phyloP scores from a whole-genome alignment of 2,888 invertebrate genomes.

The Diadromus collaris region DNA sequence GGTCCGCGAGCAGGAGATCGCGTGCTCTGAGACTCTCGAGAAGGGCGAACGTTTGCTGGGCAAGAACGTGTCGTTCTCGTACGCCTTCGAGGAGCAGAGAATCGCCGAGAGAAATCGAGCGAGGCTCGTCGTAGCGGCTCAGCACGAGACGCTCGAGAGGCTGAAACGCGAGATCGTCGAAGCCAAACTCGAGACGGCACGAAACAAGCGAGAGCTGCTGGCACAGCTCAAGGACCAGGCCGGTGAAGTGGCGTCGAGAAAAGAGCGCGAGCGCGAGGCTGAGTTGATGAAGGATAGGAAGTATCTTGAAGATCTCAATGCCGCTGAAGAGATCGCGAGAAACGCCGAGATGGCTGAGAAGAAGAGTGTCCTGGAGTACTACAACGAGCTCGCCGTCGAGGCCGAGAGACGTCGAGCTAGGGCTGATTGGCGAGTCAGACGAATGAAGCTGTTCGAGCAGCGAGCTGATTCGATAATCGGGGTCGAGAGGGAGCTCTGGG shows the following conservation, averaged over 20 bases:
- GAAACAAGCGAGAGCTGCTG: slow-evolving; percentile 71
- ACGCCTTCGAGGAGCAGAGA: slow-evolving; percentile 73
- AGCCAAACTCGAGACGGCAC: slow-evolving; percentile 62
- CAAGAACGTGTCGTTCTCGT: slow-evolving; percentile 69
- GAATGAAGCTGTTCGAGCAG: slow-evolving; percentile 74
- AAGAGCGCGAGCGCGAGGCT: slow-evolving; percentile 68
- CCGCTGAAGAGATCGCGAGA: slow-evolving; percentile 69
- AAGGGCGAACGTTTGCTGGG: slow-evolving; percentile 79
- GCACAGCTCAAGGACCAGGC: slow-evolving; percentile 73
- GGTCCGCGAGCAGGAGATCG: slow-evolving; percentile 81
- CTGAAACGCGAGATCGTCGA: slow-evolving; percentile 72
- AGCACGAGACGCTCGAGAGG: slow-evolving; percentile 70
- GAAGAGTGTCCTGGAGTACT: slow-evolving; percentile 83
- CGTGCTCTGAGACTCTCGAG: slow-evolving; percentile 81
- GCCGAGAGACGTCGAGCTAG: slow-evolving; percentile 83
- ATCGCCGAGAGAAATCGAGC: slow-evolving; percentile 69
- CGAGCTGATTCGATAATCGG: slow-evolving; percentile 66
- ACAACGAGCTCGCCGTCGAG: slow-evolving; percentile 84
- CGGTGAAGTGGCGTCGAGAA: slow-evolving; percentile 69
- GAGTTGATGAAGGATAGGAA: slow-evolving; percentile 72
- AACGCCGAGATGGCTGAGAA: slow-evolving; percentile 69
- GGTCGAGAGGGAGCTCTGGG: slow-evolving; percentile 41
- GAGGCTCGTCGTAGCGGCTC: slow-evolving; percentile 71
- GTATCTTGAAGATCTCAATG: slow-evolving; percentile 62
- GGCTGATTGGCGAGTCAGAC: slow-evolving; percentile 83